Percentiles rank a stretch among this genome's conserved stretches.
Conservation (phyloP, 2,888 invertebrate species). For the Oxycera nigricornis region DNA sequence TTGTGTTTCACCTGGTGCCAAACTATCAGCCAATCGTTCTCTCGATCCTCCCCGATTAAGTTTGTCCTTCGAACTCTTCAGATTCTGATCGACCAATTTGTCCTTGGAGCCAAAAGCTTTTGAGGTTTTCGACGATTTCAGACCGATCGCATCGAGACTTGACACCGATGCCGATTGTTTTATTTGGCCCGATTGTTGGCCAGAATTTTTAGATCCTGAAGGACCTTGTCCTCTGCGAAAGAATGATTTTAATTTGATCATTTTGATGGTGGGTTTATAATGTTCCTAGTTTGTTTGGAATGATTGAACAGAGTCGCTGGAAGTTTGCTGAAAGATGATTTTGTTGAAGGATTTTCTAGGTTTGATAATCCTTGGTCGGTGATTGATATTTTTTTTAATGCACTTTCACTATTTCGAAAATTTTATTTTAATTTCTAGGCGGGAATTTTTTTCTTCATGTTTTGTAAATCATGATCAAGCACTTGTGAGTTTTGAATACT, state of each 20-base stretch:
- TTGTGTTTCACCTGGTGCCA: slow-evolving; percentile 37
- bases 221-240: slow-evolving; percentile 85
- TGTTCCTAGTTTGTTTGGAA: not conserved
- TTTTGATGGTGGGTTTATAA: slow-evolving; percentile 63
- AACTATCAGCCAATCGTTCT: slow-evolving; percentile 61
- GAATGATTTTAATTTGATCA: slow-evolving; percentile 92
- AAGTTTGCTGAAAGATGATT: too few relatives aligned
- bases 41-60: slow-evolving; percentile 58
- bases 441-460: slow-evolving; percentile 20
- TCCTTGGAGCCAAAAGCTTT: slow-evolving; percentile 53
- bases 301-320: slow-evolving; percentile 4
- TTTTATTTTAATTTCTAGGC: slow-evolving; percentile 3
- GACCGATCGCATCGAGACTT: slow-evolving; percentile 69
- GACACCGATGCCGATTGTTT: slow-evolving; percentile 72
- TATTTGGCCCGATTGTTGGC: slow-evolving; percentile 50
- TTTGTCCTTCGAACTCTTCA: slow-evolving; percentile 50
- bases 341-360: slow-evolving; percentile 6
- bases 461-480: slow-evolving; percentile 36
- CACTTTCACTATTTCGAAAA: not conserved
- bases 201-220: slow-evolving; percentile 55
- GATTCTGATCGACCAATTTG: slow-evolving; percentile 62
- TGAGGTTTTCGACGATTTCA: slow-evolving; percentile 61
- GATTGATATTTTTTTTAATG: not conserved
- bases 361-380: not conserved
- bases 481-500: too few relatives aligned